These are phyloP conservation scores for Drosophila kikkawai DNA, from an alignment of 1,140 invertebrate genomes.

Conservation along the genomic window DNA sequence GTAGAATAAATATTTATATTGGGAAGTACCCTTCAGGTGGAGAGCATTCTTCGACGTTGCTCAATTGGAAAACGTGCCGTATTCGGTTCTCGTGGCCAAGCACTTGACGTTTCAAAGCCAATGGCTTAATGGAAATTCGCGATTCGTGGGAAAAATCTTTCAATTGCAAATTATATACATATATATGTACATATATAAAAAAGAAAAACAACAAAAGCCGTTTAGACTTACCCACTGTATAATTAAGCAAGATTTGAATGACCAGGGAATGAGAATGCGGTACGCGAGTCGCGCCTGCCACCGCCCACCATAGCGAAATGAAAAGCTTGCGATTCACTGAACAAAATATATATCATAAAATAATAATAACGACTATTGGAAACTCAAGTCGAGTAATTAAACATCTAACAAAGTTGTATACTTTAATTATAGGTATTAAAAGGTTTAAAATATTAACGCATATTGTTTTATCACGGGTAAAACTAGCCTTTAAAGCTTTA, in stretches of 20 bases:
- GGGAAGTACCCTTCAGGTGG: conserved; percentile 44
- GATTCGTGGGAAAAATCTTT: conserved; percentile 78
- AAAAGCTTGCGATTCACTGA: conserved; percentile 15
- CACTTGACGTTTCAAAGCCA: conserved; percentile 79
- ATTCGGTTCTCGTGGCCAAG: conserved; percentile 60
- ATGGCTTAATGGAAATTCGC: conserved; percentile 69
- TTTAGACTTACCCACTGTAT: conserved; percentile 61
- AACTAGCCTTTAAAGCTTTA: too few species aligned
- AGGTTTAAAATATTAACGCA: neutral
- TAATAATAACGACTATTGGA: neutral
- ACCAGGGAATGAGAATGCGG: conserved; percentile 25
- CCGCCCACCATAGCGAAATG: conserved; percentile 38
- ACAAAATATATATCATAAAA: conserved; percentile 5
- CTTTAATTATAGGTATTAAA: neutral
- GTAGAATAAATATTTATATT: conserved; percentile 42
- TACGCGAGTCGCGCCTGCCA: conserved; percentile 28
- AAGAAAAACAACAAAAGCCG: conserved; percentile 26
- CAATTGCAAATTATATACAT: conserved; percentile 42
- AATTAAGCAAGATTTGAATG: conserved; percentile 62
- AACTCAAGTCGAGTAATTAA: neutral
- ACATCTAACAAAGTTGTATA: neutral
- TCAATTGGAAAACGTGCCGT: conserved; percentile 65
- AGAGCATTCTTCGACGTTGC: conserved; percentile 62
- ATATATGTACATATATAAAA: neutral
- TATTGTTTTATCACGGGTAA: neutral